A percentile compares a stretch with the other conserved stretches of the same genome.
Conservation (phyloP, 2,113 vertebrate genomes). For the Tretioscincus oriximinensis region DNA sequence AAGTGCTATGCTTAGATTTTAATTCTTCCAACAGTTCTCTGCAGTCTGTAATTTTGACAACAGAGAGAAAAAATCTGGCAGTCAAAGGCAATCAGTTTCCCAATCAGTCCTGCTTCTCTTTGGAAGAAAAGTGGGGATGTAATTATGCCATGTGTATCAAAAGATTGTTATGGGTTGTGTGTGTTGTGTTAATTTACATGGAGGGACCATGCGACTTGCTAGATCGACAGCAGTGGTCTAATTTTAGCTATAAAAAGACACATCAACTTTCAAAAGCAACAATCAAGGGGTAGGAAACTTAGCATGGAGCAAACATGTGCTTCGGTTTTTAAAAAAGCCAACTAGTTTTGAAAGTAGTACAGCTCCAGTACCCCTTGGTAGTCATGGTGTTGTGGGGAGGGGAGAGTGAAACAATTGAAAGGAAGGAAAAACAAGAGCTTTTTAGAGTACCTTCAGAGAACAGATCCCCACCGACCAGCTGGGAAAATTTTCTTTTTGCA, state of each 20-base stretch:
- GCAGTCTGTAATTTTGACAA: conserved; percentile 39
- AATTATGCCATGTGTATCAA: conserved; percentile 41
- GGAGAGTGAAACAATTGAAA: no score
- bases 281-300: background rate
- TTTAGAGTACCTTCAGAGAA: no score
- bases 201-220: background rate
- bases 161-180: conserved; percentile 15
- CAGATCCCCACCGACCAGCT: no score
- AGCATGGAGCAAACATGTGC: background rate
- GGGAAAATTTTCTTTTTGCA: no score
- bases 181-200: conserved; percentile 22
- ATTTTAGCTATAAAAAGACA: conserved; percentile 24
- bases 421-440: no score
- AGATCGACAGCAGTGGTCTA: conserved; percentile 13
- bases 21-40: conserved; percentile 40
- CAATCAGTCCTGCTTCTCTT: conserved; percentile 47
- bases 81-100: conserved; percentile 46
- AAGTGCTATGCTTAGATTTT: conserved; percentile 36
- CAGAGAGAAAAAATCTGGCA: conserved; percentile 40
- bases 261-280: background rate
- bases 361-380: no score
- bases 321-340: conserved; percentile 5
- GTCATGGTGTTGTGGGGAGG: no score
- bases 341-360: background rate
- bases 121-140: conserved; percentile 25